Conservation (phyloP, 2,888 invertebrate species). For the Pachliopta kotzebuea region DNA sequence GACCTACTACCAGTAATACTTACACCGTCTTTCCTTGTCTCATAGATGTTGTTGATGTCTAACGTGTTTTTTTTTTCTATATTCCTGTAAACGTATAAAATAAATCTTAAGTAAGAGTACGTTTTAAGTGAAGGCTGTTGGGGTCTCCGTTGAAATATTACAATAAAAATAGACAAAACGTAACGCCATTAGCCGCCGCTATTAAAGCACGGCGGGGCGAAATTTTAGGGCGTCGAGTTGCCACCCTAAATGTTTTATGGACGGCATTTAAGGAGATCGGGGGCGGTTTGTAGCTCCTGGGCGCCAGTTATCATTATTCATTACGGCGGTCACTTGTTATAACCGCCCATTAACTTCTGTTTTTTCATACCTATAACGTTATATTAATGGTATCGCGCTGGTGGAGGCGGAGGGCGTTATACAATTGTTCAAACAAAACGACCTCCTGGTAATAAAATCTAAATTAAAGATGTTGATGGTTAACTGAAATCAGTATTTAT, state of each 20-base stretch:
- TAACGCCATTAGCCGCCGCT: conserved; percentile 6
- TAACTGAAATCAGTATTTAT: too few species aligned
- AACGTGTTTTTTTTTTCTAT: too few species aligned
- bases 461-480: too few species aligned
- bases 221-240: conserved; percentile 18
- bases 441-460: too few species aligned
- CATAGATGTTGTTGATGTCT: too few species aligned
- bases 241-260: conserved; percentile 20
- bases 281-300: conserved; percentile 14
- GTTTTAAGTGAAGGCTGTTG: too few species aligned
- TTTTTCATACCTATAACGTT: conserved; percentile 3
- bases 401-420: not conserved
- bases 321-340: conserved; percentile 17
- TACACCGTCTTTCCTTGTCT: too few species aligned
- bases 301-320: conserved; percentile 7
- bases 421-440: too few species aligned
- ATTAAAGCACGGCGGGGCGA: conserved; percentile 16
- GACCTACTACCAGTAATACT: too few species aligned
- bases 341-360: conserved; percentile 1
- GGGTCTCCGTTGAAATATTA: not conserved
- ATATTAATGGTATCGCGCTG: not conserved
- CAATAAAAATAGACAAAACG: conserved; percentile 6
- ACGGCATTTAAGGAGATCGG: conserved; percentile 19
- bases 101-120: too few species aligned
- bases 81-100: too few species aligned